Percentiles rank a stretch among this genome's conserved stretches.
These are phyloP conservation scores for Octonoba sinensis DNA, from an alignment of 2,888 invertebrate genomes.

Conservation along the genomic window DNA sequence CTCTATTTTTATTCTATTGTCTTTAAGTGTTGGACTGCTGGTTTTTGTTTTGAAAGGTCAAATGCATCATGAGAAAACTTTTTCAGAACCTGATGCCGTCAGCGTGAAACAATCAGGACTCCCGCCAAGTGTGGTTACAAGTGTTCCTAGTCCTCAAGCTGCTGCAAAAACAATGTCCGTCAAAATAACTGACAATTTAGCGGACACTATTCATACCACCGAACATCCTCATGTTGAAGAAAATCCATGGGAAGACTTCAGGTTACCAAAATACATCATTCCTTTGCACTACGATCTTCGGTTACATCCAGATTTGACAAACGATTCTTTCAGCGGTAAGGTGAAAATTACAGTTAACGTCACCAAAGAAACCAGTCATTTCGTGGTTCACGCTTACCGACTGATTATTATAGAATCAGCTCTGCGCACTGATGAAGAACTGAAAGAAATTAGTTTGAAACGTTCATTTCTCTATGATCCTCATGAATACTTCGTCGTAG, in stretches of 20 bases:
- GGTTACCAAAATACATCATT: conserved; percentile 76
- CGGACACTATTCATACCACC: neutral
- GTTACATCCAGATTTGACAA: conserved; percentile 78
- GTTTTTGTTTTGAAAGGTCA: conserved; percentile 57
- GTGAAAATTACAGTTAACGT: conserved; percentile 72
- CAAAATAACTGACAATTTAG: neutral
- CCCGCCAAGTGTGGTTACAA: neutral
- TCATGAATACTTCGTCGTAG: conserved; percentile 73
- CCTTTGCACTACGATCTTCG: conserved; percentile 80
- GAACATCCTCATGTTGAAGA: neutral
- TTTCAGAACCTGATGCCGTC: neutral
- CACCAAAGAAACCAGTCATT: conserved; percentile 68
- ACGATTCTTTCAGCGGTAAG: conserved; percentile 76
- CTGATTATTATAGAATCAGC: conserved; percentile 74
- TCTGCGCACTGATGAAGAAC: conserved; percentile 63
- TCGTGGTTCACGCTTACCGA: conserved; percentile 77
- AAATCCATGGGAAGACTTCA: conserved; percentile 69
- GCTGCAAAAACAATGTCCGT: neutral
- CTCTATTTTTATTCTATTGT: conserved; percentile 32
- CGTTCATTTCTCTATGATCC: conserved; percentile 70
- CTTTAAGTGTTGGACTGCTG: conserved; percentile 51
- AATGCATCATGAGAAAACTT: conserved; percentile 19
- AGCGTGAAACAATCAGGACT: neutral
- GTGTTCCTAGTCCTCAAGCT: conserved; percentile 18
- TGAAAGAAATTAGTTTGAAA: conserved; percentile 59